phyloP scores from a whole-genome alignment of 2,888 invertebrate species.

The Monoplex corrugatus region DNA sequence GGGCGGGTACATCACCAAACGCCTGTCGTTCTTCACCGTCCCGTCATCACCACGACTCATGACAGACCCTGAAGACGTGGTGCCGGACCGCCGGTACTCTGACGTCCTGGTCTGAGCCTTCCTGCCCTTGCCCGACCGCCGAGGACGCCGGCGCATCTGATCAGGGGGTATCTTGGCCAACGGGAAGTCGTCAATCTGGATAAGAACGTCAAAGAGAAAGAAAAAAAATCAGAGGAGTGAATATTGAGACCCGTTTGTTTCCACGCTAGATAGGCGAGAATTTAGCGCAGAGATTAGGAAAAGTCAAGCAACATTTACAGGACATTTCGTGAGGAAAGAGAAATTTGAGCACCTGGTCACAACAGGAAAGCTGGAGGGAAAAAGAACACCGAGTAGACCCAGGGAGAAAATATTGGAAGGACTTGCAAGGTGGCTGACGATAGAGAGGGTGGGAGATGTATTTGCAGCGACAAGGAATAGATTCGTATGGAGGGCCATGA shows the following conservation, averaged over 20 bases:
- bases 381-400: too few species aligned
- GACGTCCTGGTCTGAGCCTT: background rate
- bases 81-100: background rate
- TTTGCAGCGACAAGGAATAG: too few species aligned
- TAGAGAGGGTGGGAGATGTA: too few species aligned
- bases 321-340: background rate
- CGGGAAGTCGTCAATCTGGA: slow-evolving; percentile 15
- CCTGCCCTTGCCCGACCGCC: background rate
- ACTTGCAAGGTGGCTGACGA: too few species aligned
- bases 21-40: background rate
- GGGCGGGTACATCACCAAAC: slow-evolving; percentile 17
- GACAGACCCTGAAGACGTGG: background rate
- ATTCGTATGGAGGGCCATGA: too few species aligned
- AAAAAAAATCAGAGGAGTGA: background rate
- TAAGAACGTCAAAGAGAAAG: background rate
- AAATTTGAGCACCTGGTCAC: background rate
- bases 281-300: background rate
- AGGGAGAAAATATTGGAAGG: too few species aligned
- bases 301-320: background rate
- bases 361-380: background rate
- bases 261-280: too few species aligned
- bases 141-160: background rate
- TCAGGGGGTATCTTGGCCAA: background rate
- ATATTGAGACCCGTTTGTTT: background rate
- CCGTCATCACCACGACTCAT: background rate